Conservation (phyloP, 2,888 invertebrate genomes). For the Rotaria sp. region DNA sequence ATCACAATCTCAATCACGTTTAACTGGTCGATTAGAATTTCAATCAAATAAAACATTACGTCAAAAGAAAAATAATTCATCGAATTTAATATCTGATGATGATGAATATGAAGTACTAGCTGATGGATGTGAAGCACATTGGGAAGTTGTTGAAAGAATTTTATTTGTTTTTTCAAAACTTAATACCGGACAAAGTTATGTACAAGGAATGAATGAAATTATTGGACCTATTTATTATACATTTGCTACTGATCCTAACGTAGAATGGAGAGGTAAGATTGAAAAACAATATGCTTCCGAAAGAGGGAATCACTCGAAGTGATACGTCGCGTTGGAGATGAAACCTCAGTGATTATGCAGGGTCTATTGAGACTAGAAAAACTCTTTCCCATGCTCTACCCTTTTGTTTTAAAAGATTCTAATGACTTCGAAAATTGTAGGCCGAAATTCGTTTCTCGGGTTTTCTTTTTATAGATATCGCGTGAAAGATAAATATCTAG, state of each 20-base stretch:
- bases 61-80: background rate
- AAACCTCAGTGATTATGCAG: too few relatives aligned
- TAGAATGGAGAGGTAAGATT: constrained; percentile 69
- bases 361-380: too few relatives aligned
- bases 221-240: constrained; percentile 95
- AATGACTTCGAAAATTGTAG: too few relatives aligned
- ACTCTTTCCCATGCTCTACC: too few relatives aligned
- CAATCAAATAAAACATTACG: constrained; percentile 13
- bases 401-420: too few relatives aligned
- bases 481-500: too few relatives aligned
- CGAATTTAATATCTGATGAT: background rate
- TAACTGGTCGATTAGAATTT: constrained; percentile 36
- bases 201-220: constrained; percentile 94
- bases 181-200: constrained; percentile 83
- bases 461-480: too few relatives aligned
- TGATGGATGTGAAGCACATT: constrained; percentile 87
- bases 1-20: constrained; percentile 32
- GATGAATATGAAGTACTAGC: constrained; percentile 62
- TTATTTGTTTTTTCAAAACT: constrained; percentile 93
- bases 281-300: too few relatives aligned
- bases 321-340: too few relatives aligned
- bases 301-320: too few relatives aligned
- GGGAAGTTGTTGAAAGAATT: constrained; percentile 95
- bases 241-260: constrained; percentile 76
- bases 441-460: too few relatives aligned